Conservation (phyloP, 2,888 invertebrate genomes). For the Pharmacophagus antenor region DNA sequence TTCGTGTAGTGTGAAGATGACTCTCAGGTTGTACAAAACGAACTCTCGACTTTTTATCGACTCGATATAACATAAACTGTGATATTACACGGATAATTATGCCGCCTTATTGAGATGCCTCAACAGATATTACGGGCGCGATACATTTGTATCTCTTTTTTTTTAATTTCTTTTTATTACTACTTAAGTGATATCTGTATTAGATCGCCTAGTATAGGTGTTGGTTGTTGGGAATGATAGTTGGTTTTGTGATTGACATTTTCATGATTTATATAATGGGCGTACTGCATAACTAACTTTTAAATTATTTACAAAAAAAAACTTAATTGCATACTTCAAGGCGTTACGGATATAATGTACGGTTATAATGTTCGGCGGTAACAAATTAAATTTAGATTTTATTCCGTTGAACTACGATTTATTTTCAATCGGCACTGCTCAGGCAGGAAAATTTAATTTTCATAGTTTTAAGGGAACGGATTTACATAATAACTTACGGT, state of each 20-base stretch:
- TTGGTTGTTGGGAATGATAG: background rate
- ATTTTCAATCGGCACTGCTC: too few relatives aligned
- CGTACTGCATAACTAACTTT: background rate
- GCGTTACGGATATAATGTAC: too few relatives aligned
- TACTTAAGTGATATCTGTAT: slow-evolving; percentile 26
- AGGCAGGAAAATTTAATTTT: too few relatives aligned
- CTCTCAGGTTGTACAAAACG: slow-evolving; percentile 3
- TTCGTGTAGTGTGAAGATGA: background rate
- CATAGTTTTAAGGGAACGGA: too few relatives aligned
- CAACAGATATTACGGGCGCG: slow-evolving; percentile 14
- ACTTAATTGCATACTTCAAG: too few relatives aligned
- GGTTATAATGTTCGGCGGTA: too few relatives aligned
- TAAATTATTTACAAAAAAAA: background rate
- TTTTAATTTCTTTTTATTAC: slow-evolving; percentile 21
- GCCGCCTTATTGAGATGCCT: slow-evolving; percentile 23
- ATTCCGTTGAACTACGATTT: too few relatives aligned
- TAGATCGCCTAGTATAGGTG: slow-evolving; percentile 2
- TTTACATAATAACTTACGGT: too few relatives aligned
- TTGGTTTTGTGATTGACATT: background rate
- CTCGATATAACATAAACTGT: slow-evolving; percentile 29
- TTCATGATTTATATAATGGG: too few relatives aligned
- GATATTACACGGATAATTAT: slow-evolving; percentile 32
- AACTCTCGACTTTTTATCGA: slow-evolving; percentile 16
- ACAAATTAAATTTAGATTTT: too few relatives aligned
- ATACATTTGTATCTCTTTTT: slow-evolving; percentile 21